Base-by-base conservation (phyloP, 2,888 invertebrate genomes). In the Sminthurides aquaticus region DNA sequence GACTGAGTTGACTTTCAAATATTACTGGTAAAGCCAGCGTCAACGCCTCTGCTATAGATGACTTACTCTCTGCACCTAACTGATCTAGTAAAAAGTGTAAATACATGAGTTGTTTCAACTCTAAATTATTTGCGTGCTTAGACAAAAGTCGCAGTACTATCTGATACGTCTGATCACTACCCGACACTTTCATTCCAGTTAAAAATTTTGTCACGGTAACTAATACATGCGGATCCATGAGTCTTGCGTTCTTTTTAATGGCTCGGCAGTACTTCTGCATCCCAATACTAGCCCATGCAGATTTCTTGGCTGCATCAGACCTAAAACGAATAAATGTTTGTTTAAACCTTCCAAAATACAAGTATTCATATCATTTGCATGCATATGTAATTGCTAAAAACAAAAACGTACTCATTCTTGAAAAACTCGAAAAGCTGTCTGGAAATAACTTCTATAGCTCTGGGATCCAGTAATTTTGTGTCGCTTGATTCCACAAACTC, bases 11-110 rank as follows among this genome's bases (percentile, higher is more conserved):
- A 5, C 84, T 81, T 78, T 87, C 85, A 75, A 88, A 86, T 0
- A 86, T 84, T 28, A 87, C 77, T 0, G 87, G 87, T 11, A 88
- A 74, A 0, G 88, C 87, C 0, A 86, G 79, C 73, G 80, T 81
- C 2, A 89, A 75, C 0, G 87, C 87, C 43, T 86, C 84, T 0
- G 84, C 81, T 26, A 88, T 77, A 64, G 87, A 84, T 5, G 71
- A 70, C 27, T 66, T 67, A 5, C 64, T 57, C 1, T 57, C 52
- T 22, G 29, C 22, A 1, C 49, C 28, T 11, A 70, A 24, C 43
- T 67, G 67, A 11, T 77, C 75, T 0, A 89, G 75, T 5, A 87
- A 72, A 75, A 83, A 85, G 75, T 86, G 82, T 20, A 87, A 62
- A 75, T 85, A 86, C 73, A 84, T 82, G 29, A 87, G 83, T 73